Percentiles rank a stretch among this genome's conserved stretches.
Evolutionary conservation across 2,113 vertebrate genomes (phyloP).

Genomic region (Seriola quinqueradiata): DNA sequence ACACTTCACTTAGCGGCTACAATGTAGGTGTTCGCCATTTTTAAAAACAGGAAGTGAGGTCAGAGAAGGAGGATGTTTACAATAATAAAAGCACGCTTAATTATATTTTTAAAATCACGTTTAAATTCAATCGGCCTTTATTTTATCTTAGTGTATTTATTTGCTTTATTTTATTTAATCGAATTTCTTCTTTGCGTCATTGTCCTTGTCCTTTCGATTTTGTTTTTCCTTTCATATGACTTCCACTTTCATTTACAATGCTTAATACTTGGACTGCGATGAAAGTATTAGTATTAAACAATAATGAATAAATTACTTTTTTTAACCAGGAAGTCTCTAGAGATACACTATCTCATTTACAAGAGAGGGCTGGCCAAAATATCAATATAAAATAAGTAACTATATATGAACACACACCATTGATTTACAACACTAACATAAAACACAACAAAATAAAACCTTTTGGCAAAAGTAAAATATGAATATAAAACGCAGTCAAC

Average conservation of each 20-base stretch:
- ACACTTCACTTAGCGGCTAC: not conserved
- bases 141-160: not conserved
- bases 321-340: too few species aligned
- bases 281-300: not conserved
- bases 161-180: not conserved
- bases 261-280: not conserved
- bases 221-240: too few species aligned
- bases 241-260: not conserved
- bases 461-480: too few species aligned
- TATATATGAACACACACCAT: too few species aligned
- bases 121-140: not conserved
- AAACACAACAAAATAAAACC: not conserved
- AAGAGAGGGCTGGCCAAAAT: too few species aligned
- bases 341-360: too few species aligned
- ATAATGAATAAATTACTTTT: too few species aligned
- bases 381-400: too few species aligned
- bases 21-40: slow-evolving; percentile 69
- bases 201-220: too few species aligned
- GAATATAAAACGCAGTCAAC: not conserved
- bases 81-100: not conserved
- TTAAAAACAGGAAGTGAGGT: slow-evolving; percentile 76
- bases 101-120: not conserved
- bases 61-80: not conserved
- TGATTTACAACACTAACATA: too few species aligned
- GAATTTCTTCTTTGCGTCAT: not conserved